A percentile compares a stretch with the other conserved stretches of the same genome.
These are phyloP conservation scores for Magallana ariakensis DNA, from an alignment of 1,140 invertebrate species.

Conservation along the genomic window DNA sequence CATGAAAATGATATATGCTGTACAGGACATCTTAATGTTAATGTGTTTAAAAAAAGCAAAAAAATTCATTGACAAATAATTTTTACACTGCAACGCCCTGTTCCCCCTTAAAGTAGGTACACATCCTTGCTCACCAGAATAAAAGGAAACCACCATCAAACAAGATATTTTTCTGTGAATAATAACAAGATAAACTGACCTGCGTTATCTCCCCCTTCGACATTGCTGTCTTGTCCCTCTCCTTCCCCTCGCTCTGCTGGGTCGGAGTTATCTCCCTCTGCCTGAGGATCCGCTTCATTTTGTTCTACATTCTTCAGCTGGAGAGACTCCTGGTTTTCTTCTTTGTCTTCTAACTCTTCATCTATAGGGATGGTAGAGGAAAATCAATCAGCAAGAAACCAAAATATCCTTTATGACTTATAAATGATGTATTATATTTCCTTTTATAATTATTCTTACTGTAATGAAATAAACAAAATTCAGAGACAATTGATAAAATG, in stretches of 20 bases:
- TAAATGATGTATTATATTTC: no score
- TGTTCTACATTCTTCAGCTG: conserved; percentile 17
- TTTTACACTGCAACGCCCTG: no score
- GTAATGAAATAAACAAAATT: not conserved
- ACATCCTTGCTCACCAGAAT: no score
- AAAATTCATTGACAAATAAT: no score
- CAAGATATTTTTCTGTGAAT: not conserved
- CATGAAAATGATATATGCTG: no score
- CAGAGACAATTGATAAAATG: not conserved
- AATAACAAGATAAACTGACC: not conserved
- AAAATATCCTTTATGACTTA: no score
- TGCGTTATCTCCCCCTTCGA: conserved; percentile 24
- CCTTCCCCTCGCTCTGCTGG: conserved; percentile 59
- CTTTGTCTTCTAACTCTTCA: conserved; percentile 54
- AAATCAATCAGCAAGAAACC: no score
- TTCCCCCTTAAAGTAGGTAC: no score
- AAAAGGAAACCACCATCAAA: no score
- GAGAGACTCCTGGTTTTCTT: conserved; percentile 10
- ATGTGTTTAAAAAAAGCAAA: no score
- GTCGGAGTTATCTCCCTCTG: conserved; percentile 54
- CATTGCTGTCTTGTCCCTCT: conserved; percentile 62
- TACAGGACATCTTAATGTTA: no score
- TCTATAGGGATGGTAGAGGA: not conserved
- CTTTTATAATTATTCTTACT: no score
- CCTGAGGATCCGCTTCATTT: not conserved